Base-by-base conservation (phyloP, 2,113 vertebrate species). In the Spermophilus dauricus region DNA sequence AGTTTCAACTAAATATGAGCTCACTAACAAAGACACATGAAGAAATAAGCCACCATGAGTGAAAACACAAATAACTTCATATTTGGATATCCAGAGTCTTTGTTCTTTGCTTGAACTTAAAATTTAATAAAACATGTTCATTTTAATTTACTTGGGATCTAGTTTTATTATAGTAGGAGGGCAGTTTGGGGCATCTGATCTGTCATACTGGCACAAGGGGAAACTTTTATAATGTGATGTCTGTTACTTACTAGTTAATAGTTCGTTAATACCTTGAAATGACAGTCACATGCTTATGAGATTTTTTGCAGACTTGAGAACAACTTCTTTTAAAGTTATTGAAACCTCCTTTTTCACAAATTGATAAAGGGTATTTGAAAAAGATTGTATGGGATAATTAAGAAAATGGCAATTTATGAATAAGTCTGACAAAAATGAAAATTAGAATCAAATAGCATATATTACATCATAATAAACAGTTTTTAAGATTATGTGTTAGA, bases 101-200 rank as follows among this genome's bases (percentile, higher is more conserved):
- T 10, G 76, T 88, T 56, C 65, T 81, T 95, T 95, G 26, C 56
- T 96, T 97, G 67, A 96, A 88, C 53, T 96, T 95, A 96, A 95
- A 77, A 51, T 89, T 45, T 56, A 73, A 94, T 96, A 63, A 95
- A 78, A 77, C n/a, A 67, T 69, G 34, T 84, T 89, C 97, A 56
- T 34, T 97, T 89, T 95, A 86, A 89, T 89, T 96, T 37, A 86
- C 12, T 37, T 93, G 65, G 24, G 20, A 70, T 83, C 65, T 85
- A 76, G 6, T 96, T 96, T 93, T 94, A 72, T 89, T 91, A 8
- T 53, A 72, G 70, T 3, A 75, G 11, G 20, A 86, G 39, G 14
- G 65, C 67, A 83, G 34, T 93, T 92, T 69, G 12, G 22, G 20
- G 75, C 16, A 84, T 89, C 53, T 90, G 63, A 24, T 87, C n/a